Evolutionary conservation across 2,888 invertebrate genomes (phyloP).

Genomic region (Andricus quercusramuli): DNA sequence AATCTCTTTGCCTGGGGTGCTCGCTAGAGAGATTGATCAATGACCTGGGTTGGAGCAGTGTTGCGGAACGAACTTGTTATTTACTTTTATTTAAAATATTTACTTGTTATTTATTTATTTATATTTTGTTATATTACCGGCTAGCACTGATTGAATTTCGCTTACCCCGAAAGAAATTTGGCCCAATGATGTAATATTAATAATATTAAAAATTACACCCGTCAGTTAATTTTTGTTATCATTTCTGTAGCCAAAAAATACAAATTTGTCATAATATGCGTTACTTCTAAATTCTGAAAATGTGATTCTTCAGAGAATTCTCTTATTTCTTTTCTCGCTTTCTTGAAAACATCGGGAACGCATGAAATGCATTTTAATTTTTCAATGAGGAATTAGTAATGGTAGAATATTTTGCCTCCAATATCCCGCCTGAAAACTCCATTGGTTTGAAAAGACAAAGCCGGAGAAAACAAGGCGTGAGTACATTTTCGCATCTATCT

Average conservation of each 20-base stretch:
- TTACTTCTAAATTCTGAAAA: background rate
- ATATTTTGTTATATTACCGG: too few relatives aligned
- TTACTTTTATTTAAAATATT: too few relatives aligned
- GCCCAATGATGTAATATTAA: too few relatives aligned
- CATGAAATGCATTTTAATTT: background rate
- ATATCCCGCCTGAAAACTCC: background rate
- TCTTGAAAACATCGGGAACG: background rate
- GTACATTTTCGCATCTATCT: slow-evolving; percentile 19
- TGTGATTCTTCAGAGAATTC: background rate
- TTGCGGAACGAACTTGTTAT: too few relatives aligned
- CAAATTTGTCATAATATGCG: background rate
- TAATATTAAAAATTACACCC: too few relatives aligned
- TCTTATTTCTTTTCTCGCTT: background rate
- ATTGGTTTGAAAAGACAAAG: slow-evolving; percentile 2
- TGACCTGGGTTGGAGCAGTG: too few relatives aligned
- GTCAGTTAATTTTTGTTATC: too few relatives aligned
- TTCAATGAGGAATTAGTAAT: slow-evolving; percentile 24
- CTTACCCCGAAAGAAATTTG: too few relatives aligned
- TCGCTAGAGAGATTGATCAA: too few relatives aligned
- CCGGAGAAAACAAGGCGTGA: slow-evolving; percentile 1
- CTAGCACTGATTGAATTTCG: too few relatives aligned
- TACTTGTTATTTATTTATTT: too few relatives aligned
- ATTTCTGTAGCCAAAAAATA: background rate
- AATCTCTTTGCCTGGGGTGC: too few relatives aligned
- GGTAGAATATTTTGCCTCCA: background rate